Evolutionary conservation across 2,888 invertebrate genomes (phyloP).

Genomic region (Drosophila longiperda): DNA sequence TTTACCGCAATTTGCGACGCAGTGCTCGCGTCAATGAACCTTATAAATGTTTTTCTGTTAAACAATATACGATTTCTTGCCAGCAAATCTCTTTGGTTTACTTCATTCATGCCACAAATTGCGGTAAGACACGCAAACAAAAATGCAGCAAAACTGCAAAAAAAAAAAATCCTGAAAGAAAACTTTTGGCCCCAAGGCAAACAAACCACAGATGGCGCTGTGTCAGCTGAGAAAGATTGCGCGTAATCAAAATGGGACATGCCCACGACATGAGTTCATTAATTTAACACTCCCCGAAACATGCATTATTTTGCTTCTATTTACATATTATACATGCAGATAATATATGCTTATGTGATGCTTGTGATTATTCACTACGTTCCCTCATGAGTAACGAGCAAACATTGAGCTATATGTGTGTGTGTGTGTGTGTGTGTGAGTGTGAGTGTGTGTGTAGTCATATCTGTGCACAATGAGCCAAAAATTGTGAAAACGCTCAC

Average conservation of each 20-base stretch:
- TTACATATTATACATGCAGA: conserved; percentile 3
- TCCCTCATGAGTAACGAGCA: conserved; percentile 65
- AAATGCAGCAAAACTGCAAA: conserved; percentile 42
- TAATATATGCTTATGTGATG: conserved; percentile 1
- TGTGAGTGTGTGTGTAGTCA: conserved; percentile 7
- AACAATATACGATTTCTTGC: conserved; percentile 51
- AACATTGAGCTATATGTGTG: conserved; percentile 14
- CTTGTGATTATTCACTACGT: conserved; percentile 35
- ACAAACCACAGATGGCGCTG: conserved; percentile 14
- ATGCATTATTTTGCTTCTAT: conserved; percentile 3
- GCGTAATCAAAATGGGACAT: conserved; percentile 53
- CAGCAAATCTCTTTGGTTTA: conserved; percentile 14
- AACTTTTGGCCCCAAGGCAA: conserved; percentile 9
- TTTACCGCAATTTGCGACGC: conserved; percentile 65
- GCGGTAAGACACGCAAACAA: conserved; percentile 62
- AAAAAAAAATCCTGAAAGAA: conserved; percentile 8
- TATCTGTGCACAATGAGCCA: conserved; percentile 27
- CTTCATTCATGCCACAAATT: conserved; percentile 48
- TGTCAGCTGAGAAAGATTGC: conserved; percentile 39
- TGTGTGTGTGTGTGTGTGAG: conserved; percentile 13
- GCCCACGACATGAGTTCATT: conserved; percentile 72
- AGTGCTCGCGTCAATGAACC: conserved; percentile 67
- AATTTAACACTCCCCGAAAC: conserved; percentile 46
- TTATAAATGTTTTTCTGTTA: conserved; percentile 52
- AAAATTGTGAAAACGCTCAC: conserved; percentile 61